Evolutionary conservation across 2,797 vertebrate genomes (phyloP), one percentile per base, ranked within the genome.

Genomic region (Coreius guichenoti): DNA sequence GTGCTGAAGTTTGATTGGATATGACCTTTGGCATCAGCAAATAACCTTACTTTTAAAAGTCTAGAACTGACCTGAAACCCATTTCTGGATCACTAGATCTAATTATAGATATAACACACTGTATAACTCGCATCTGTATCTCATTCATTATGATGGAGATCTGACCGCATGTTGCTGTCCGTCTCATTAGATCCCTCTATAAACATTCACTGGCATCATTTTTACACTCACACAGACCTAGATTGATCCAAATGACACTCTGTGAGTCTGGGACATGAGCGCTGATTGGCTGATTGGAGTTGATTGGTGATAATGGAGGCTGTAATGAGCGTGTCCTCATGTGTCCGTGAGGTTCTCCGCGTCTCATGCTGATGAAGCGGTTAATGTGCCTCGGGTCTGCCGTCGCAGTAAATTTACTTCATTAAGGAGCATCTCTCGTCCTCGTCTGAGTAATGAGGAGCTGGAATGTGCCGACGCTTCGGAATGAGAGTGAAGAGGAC

Each of bases 241-340:
- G 31, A 14, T 23, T 8, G 33, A 33, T 5, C 67, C 4, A 54
- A 81, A 87, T 43, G 47, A 76, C 14, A n/a, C 3, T 14, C 8
- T 21, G 11, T 31, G 21, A 17, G 69, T 61, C 26, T 5, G 3
- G 11, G 19, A 23, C 85, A 82, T n/a, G 36, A 19, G 70, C 51
- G 4, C 49, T 39, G 75, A 87, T 83, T 70, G 75, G 72, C 31
- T 75, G 51, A 74, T 54, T 61, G n/a, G 26, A 17, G 23, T 21
- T 75, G 47, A 84, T 78, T 76, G 54, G 26, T 8, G 4, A 45
- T 89, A 80, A 86, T 84, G 26, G 84, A 33, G 68, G 31, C 51
- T 14, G n/a, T 86, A 78, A 88, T 54, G 74, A 79, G 43, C 2
- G 5, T 82, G 33, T 63, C 65, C 78, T 65, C 29, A 26, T 68